phyloP scores from a whole-genome alignment of 1,140 invertebrate genomes.

The Bilobella aurantiaca region DNA sequence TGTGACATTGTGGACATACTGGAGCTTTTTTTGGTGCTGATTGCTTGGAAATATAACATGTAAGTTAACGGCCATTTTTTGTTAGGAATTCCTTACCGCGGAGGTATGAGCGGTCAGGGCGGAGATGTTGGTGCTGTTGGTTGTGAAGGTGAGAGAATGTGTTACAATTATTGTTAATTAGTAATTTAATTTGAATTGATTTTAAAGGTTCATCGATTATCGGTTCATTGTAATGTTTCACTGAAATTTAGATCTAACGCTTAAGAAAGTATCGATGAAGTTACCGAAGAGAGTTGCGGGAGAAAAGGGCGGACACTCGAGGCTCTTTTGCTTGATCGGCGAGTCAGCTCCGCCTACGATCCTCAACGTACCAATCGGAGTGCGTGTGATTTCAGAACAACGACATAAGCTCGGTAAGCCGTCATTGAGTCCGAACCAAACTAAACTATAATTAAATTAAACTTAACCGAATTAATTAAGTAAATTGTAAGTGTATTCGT shows the following conservation, averaged over 20 bases:
- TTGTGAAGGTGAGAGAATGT: slow-evolving; percentile 44
- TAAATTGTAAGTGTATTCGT: too few relatives aligned
- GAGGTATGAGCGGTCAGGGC: slow-evolving; percentile 66
- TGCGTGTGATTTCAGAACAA: slow-evolving; percentile 56
- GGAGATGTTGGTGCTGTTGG: slow-evolving; percentile 65
- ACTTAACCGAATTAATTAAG: too few relatives aligned
- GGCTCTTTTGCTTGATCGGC: slow-evolving; percentile 61
- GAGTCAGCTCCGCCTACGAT: slow-evolving; percentile 54
- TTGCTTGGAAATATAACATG: too few relatives aligned
- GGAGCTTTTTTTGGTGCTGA: too few relatives aligned
- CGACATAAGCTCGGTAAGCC: slow-evolving; percentile 49
- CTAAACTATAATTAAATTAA: too few relatives aligned
- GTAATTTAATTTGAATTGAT: neutral
- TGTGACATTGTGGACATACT: too few relatives aligned
- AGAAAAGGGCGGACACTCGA: slow-evolving; percentile 57
- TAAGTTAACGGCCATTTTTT: too few relatives aligned
- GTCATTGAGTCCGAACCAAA: too few relatives aligned
- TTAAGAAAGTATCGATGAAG: slow-evolving; percentile 47
- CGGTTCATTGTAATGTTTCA: neutral
- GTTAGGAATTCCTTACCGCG: slow-evolving; percentile 59
- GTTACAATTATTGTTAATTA: neutral
- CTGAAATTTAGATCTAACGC: slow-evolving; percentile 40
- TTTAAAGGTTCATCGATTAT: slow-evolving; percentile 1
- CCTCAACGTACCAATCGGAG: slow-evolving; percentile 66
- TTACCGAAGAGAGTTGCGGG: slow-evolving; percentile 52